Percentiles rank a stretch among this genome's conserved stretches.
These are phyloP conservation scores for Abramis brama DNA, from an alignment of 2,113 vertebrate species.

Conservation along the genomic window DNA sequence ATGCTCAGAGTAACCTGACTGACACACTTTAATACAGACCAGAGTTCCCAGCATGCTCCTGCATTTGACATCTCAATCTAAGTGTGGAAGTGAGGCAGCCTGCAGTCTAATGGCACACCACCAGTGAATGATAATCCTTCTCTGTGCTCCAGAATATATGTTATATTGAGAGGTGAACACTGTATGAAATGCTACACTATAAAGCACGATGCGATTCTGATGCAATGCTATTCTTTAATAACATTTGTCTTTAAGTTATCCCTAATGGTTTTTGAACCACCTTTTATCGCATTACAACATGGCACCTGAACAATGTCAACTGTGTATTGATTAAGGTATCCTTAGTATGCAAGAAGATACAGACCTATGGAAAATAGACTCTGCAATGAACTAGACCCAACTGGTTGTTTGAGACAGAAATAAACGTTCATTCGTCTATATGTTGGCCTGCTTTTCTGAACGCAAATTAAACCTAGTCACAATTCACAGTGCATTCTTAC, in stretches of 20 bases:
- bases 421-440: not conserved
- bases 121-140: slow-evolving; percentile 55
- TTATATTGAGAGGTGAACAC: slow-evolving; percentile 12
- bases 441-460: not conserved
- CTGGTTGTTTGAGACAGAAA: not conserved
- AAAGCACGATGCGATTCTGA: slow-evolving; percentile 15
- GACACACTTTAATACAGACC: slow-evolving; percentile 37
- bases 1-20: slow-evolving; percentile 1
- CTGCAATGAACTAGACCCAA: not conserved
- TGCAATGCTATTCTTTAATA: not conserved
- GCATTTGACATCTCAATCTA: slow-evolving; percentile 11
- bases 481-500: not conserved
- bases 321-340: not conserved
- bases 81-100: slow-evolving; percentile 30
- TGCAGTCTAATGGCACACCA: slow-evolving; percentile 45
- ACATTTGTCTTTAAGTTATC: not conserved
- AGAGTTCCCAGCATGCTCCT: slow-evolving; percentile 47
- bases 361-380: not conserved
- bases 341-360: not conserved
- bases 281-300: slow-evolving; percentile 26
- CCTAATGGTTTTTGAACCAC: slow-evolving; percentile 5
- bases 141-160: slow-evolving; percentile 50
- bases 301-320: not conserved
- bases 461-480: not conserved
- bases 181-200: slow-evolving; percentile 18